Evolutionary conservation across 2,797 vertebrate genomes (phyloP).

Genomic region (Sternotherus odoratus): DNA sequence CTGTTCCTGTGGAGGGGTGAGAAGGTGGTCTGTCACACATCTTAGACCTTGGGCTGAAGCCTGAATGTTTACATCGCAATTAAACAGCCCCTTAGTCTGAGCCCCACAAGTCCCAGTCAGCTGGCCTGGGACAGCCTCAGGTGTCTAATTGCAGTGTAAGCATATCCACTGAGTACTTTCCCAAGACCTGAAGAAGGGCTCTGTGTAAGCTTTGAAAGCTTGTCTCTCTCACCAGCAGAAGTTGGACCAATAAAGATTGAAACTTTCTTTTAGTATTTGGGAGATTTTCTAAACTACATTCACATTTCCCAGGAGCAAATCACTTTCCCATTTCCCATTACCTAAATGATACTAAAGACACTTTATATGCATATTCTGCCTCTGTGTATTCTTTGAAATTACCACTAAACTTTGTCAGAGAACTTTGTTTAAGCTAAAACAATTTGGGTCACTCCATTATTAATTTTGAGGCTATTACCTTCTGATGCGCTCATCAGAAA

Average conservation of each 20-base stretch:
- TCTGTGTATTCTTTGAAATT: neutral
- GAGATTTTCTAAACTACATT: neutral
- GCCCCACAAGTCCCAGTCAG: neutral
- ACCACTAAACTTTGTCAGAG: neutral
- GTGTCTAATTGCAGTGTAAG: neutral
- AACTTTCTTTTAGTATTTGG: conserved; percentile 17
- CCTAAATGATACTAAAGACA: neutral
- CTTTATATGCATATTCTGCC: neutral
- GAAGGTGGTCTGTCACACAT: too few relatives aligned
- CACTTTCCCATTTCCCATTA: neutral
- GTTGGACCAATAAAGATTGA: neutral
- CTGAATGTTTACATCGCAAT: neutral
- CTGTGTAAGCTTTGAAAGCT: neutral
- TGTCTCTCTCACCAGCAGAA: neutral
- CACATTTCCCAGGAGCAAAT: neutral
- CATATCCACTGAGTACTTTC: neutral
- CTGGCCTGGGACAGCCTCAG: neutral
- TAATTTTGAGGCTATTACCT: neutral
- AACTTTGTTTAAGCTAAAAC: neutral
- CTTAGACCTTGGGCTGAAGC: neutral
- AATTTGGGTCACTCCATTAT: neutral
- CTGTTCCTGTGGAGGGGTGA: too few relatives aligned
- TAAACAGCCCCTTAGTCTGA: neutral
- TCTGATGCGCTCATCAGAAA: neutral
- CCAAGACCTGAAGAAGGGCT: neutral